phyloP scores from a whole-genome alignment of 2,888 invertebrate species.

The Homarus gammarus region DNA sequence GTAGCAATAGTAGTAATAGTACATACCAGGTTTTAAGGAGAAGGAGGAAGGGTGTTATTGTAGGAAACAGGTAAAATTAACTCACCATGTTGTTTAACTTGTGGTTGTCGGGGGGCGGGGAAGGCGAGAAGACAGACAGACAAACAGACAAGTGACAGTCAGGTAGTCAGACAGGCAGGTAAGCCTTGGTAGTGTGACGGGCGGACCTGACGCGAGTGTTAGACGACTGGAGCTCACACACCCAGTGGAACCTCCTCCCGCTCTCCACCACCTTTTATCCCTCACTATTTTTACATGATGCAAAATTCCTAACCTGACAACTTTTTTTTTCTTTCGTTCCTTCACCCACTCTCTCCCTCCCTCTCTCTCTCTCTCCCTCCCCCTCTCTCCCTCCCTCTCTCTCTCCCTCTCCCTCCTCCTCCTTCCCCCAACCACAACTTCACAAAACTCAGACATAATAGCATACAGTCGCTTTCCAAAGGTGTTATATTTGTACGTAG shows the following conservation, averaged over 20 bases:
- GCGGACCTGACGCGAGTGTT: background rate
- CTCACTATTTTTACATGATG: constrained; percentile 1
- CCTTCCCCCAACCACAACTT: background rate
- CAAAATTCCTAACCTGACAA: background rate
- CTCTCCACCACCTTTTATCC: background rate
- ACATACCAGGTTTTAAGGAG: no score
- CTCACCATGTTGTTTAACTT: no score
- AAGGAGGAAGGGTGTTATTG: no score
- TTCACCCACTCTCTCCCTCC: background rate
- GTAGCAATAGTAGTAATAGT: no score
- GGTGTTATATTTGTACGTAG: no score
- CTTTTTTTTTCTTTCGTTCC: background rate
- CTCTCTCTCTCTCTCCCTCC: background rate
- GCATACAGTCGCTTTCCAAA: constrained; percentile 4
- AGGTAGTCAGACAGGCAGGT: no score
- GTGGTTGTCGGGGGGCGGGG: no score
- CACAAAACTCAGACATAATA: background rate
- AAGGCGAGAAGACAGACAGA: background rate
- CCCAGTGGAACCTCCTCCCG: background rate
- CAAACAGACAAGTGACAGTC: no score
- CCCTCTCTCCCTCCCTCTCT: background rate
- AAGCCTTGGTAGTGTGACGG: no score
- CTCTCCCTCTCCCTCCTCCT: background rate
- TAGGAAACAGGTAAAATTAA: no score
- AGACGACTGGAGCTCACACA: background rate